phyloP scores from a whole-genome alignment of 2,888 invertebrate species.

The Tenthredo mesomela region DNA sequence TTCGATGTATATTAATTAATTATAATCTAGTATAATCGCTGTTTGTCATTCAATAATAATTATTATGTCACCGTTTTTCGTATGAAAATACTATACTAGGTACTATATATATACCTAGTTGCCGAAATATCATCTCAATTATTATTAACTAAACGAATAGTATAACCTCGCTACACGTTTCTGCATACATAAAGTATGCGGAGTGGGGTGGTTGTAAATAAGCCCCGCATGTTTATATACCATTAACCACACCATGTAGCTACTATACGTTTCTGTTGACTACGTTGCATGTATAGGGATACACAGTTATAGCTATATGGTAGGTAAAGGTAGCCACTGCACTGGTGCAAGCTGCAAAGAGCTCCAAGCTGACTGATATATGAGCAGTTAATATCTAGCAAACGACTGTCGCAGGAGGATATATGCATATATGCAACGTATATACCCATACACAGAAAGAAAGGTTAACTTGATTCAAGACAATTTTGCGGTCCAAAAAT shows the following conservation, averaged over 20 bases:
- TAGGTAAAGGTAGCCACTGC: neutral
- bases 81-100: too few relatives aligned
- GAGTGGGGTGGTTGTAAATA: neutral
- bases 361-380: slow-evolving; percentile 32
- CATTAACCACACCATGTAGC: slow-evolving; percentile 20
- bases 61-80: neutral
- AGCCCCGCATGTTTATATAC: slow-evolving; percentile 20
- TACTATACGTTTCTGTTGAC: neutral
- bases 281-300: neutral
- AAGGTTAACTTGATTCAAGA: too few relatives aligned
- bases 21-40: neutral
- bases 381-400: slow-evolving; percentile 16
- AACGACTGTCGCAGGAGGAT: neutral
- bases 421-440: neutral
- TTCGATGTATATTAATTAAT: neutral
- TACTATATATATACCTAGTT: too few relatives aligned
- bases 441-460: too few relatives aligned
- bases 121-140: neutral
- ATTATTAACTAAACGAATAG: neutral
- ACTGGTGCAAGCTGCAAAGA: slow-evolving; percentile 7
- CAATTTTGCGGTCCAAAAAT: too few relatives aligned
- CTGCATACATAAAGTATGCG: neutral
- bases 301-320: too few relatives aligned
- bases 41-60: neutral
- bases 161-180: neutral